Base-by-base conservation (phyloP, 35 echinoderm and acorn worm genomes). In the Lytechinus variegatus region DNA sequence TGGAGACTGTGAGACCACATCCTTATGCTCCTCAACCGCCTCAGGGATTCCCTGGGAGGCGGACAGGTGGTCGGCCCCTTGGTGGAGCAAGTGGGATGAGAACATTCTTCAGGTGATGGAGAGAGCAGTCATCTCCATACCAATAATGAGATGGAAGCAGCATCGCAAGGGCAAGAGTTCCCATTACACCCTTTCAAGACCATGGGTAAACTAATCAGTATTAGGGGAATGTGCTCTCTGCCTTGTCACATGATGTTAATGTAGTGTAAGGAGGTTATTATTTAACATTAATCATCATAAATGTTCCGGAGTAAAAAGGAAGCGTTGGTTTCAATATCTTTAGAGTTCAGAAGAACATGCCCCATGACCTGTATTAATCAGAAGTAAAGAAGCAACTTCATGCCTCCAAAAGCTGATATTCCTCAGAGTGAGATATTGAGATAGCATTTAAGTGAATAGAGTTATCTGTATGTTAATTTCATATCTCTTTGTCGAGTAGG, bases 81-180 rank as follows among this genome's bases (percentile, higher is more conserved):
- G 54, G 72, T 61, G 87, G 93, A 28, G 57, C 27, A n/a, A 27
- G 66, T 52, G 95, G 95, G 66, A 52, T 90, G 88, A 57, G 57
- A 29, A 27, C 27, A 0, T 57, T 94, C 92, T 57, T 94, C 21
- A 60, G 92, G 92, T 55, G 54, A 94, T 79, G 66, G n/a, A 7
- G 66, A 79, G 66, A 79, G 66, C 66, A 79, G 14, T 16, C 66
- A 79, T 79, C 66, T 79, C 66, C 16, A 24, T 79, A 24, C 19
- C 16, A 79, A 79, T 24, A 8, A 19, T n/a, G 14, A 21, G 66
- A 79, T 79, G 16, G 8, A 79, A 79, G 66, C 21, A 24, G 19
- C 16, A n/a, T 21, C 14, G 7, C 66, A 7, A 24, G 66, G 66
- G 19, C 8, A 24, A 6, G 14, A 16, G 12, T 21, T 71, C 2